A percentile compares a stretch with the other conserved stretches of the same genome.
Conservation (phyloP, 2,797 vertebrate genomes). For the Notoglanidium macrostoma region DNA sequence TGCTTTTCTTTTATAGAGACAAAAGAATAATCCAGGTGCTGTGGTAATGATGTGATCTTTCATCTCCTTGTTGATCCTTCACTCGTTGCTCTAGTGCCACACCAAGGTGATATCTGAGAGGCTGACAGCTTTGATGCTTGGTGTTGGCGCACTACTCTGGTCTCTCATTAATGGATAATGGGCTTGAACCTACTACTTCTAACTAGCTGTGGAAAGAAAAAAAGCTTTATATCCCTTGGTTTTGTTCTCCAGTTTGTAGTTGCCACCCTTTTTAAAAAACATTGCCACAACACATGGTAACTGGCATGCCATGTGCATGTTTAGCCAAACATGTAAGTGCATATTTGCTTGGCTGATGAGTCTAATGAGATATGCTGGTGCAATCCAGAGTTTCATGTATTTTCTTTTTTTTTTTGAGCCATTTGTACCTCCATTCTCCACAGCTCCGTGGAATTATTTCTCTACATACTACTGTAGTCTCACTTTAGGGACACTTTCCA, state of each 20-base stretch:
- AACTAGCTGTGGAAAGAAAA: conserved; percentile 2
- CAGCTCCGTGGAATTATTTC: not conserved
- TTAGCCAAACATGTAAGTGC: not conserved
- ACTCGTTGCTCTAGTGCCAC: conserved; percentile 63
- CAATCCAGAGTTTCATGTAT: not conserved
- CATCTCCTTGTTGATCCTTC: conserved; percentile 64
- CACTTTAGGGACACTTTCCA: conserved; percentile 39
- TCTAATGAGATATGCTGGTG: not conserved
- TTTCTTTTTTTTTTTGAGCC: not conserved
- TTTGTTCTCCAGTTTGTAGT: not conserved
- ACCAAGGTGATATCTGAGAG: conserved; percentile 71
- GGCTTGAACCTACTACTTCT: conserved; percentile 38
- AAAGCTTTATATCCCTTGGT: not conserved
- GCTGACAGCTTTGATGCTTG: conserved; percentile 61
- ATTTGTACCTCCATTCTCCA: not conserved
- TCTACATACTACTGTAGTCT: conserved; percentile 45
- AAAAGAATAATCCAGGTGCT: conserved; percentile 15
- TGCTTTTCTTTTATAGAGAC: not conserved
- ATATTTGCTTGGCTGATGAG: not conserved
- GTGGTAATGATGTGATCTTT: conserved; percentile 28
- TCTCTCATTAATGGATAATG: conserved; percentile 71
- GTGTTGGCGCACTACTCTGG: conserved; percentile 44
- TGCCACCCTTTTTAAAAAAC: not conserved
- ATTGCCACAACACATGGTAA: not conserved
- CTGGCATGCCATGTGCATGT: not conserved